Percentiles rank a stretch among this genome's conserved stretches.
Evolutionary conservation across 2,888 invertebrate species (phyloP).

Genomic region (Lepetodrilus schrolli): DNA sequence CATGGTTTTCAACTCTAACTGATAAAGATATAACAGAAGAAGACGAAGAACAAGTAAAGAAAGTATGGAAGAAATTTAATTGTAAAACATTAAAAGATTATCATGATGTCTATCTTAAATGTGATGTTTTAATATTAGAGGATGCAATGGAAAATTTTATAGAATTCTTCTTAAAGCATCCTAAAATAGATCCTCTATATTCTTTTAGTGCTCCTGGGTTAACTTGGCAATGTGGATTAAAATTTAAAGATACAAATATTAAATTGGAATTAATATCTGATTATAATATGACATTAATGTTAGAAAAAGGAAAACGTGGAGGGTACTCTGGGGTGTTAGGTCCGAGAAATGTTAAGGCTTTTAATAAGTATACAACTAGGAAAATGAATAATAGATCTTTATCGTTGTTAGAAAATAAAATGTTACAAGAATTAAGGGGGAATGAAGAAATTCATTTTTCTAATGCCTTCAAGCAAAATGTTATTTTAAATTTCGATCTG

Average conservation of each 20-base stretch:
- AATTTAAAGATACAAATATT: no score
- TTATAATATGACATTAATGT: slow-evolving; percentile 36
- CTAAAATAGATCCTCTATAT: no score
- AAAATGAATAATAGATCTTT: slow-evolving; percentile 22
- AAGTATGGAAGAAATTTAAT: slow-evolving; percentile 16
- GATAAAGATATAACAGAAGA: slow-evolving; percentile 29
- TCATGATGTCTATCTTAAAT: slow-evolving; percentile 40
- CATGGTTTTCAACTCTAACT: no score
- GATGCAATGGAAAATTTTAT: slow-evolving; percentile 40
- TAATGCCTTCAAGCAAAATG: slow-evolving; percentile 24
- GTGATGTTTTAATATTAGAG: no score
- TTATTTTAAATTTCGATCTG: neutral
- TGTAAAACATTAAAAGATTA: slow-evolving; percentile 36
- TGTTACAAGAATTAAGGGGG: neutral
- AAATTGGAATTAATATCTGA: slow-evolving; percentile 42
- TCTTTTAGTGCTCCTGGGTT: slow-evolving; percentile 34
- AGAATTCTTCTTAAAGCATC: no score
- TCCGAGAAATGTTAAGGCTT: slow-evolving; percentile 35
- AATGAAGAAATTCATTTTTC: slow-evolving; percentile 18
- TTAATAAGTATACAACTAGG: slow-evolving; percentile 28
- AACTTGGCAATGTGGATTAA: no score
- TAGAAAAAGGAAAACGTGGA: no score
- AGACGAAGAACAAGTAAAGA: slow-evolving; percentile 13
- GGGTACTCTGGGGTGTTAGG: slow-evolving; percentile 38
- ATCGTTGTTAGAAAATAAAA: slow-evolving; percentile 28